Evolutionary conservation across 2,113 vertebrate genomes (phyloP).

Genomic region (Pseudorasbora parva): DNA sequence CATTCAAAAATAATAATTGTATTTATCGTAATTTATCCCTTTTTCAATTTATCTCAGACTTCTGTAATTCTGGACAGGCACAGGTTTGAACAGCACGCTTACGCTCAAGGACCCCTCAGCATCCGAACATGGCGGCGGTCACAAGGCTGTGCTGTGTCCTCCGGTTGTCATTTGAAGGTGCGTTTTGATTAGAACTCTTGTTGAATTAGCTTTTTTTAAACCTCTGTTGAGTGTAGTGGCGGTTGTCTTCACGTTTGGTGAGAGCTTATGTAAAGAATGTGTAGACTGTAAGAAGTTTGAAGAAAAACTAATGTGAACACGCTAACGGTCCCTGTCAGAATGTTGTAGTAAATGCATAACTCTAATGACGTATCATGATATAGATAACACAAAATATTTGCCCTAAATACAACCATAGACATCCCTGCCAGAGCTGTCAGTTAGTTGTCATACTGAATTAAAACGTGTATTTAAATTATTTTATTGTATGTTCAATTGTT

Average conservation of each 20-base stretch:
- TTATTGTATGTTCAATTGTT: not conserved
- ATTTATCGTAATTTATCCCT: not conserved
- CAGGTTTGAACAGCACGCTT: constrained; percentile 17
- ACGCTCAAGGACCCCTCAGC: constrained; percentile 34
- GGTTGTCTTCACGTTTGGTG: not conserved
- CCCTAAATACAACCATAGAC: not conserved
- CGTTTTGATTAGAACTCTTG: not conserved
- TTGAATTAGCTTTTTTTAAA: not conserved
- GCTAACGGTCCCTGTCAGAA: not conserved
- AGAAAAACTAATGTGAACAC: not conserved
- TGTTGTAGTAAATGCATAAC: not conserved
- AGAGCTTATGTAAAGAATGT: not conserved
- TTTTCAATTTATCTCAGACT: not conserved
- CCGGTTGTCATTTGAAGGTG: constrained; percentile 48
- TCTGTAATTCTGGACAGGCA: constrained; percentile 46
- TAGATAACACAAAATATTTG: not conserved
- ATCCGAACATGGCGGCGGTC: constrained; percentile 56
- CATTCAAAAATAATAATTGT: not conserved
- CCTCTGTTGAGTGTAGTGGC: not conserved
- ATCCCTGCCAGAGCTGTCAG: not conserved
- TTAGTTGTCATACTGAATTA: not conserved
- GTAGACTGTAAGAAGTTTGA: not conserved
- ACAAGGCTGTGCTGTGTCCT: constrained; percentile 53
- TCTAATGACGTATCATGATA: not conserved
- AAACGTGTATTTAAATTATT: not conserved